phyloP scores from a whole-genome alignment of 2,888 invertebrate genomes.

The Apamea monoglypha region DNA sequence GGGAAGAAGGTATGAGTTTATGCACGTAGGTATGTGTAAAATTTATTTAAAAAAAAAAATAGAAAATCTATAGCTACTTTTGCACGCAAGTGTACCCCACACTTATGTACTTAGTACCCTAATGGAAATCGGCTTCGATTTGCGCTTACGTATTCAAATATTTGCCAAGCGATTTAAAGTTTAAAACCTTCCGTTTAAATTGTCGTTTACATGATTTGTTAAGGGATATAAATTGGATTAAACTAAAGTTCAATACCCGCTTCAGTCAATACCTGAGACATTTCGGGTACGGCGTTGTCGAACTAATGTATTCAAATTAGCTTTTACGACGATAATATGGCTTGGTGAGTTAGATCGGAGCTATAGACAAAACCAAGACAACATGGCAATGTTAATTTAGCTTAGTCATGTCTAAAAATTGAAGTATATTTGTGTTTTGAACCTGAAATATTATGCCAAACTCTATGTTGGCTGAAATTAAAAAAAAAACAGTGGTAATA shows the following conservation, averaged over 20 bases:
- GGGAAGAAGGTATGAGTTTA: too few species aligned
- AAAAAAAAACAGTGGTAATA: too few species aligned
- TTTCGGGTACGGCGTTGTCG: constrained; percentile 23
- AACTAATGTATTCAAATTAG: constrained; percentile 47
- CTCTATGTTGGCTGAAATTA: not conserved
- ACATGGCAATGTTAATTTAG: not conserved
- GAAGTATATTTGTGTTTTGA: not conserved
- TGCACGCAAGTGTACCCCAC: constrained; percentile 4
- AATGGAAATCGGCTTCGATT: constrained; percentile 23
- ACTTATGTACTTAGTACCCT: not conserved
- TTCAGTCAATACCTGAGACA: constrained; percentile 1
- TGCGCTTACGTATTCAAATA: constrained; percentile 26
- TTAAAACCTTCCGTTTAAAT: constrained; percentile 18
- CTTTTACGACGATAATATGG: constrained; percentile 17
- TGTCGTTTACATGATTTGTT: constrained; percentile 11
- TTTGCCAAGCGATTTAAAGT: constrained; percentile 16
- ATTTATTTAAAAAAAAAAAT: not conserved
- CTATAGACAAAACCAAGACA: constrained; percentile 1
- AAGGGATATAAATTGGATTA: constrained; percentile 36
- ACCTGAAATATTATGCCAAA: not conserved
- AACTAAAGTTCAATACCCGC: constrained; percentile 30
- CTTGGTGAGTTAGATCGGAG: constrained; percentile 10
- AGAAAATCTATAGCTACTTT: not conserved
- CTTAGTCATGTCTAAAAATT: not conserved
- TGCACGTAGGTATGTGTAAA: not conserved